Evolutionary conservation across 2,797 vertebrate genomes (phyloP).

Genomic region (Acipenser oxyrinchus): DNA sequence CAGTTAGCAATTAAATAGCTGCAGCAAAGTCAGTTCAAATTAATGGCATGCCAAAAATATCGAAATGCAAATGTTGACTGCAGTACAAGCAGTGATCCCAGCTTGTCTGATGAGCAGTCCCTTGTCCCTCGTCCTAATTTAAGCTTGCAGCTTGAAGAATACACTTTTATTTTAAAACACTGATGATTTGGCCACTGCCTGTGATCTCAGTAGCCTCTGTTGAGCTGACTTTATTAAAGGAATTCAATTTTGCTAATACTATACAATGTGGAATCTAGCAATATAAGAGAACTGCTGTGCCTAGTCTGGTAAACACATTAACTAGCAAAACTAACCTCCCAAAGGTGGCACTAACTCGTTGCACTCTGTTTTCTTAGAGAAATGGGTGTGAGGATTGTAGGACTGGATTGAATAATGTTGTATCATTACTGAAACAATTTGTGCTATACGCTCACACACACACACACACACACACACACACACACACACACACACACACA

Average conservation of each 20-base stretch:
- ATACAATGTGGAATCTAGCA: background rate
- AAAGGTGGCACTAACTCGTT: background rate
- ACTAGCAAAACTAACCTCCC: constrained; percentile 3
- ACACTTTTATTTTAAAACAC: background rate
- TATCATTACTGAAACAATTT: background rate
- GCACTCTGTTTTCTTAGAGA: background rate
- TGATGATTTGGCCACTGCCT: background rate
- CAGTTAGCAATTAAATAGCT: too few relatives aligned
- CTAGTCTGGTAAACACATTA: background rate
- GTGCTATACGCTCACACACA: background rate
- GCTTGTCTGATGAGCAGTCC: background rate
- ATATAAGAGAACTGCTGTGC: background rate
- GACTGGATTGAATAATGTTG: too few relatives aligned
- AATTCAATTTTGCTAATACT: background rate
- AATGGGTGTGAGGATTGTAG: background rate
- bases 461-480: too few relatives aligned
- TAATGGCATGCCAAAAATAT: background rate
- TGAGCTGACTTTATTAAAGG: background rate
- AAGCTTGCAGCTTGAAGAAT: background rate
- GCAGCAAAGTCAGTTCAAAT: constrained; percentile 8
- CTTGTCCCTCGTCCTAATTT: background rate
- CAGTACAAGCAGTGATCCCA: too few relatives aligned
- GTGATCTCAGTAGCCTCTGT: background rate
- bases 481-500: background rate
- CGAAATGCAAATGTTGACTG: too few relatives aligned